Evolutionary conservation across 1,140 invertebrate genomes (phyloP).

Genomic region (Kradibia gibbosae): DNA sequence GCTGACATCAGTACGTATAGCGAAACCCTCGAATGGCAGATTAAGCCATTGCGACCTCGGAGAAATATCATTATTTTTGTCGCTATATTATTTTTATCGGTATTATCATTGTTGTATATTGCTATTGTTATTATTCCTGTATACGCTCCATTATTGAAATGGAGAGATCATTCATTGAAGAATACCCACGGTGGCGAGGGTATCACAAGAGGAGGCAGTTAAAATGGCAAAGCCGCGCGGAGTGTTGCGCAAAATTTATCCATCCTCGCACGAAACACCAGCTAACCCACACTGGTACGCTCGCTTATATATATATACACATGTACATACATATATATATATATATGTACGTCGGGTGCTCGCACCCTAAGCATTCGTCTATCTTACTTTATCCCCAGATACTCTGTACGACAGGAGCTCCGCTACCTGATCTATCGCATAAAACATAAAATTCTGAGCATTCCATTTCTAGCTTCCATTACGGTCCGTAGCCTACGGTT

Average conservation of each 20-base stretch:
- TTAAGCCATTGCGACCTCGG: neutral
- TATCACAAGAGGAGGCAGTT: conserved; percentile 59
- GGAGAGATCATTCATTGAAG: neutral
- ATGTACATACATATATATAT: neutral
- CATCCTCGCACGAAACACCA: conserved; percentile 53
- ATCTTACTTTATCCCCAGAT: conserved; percentile 71
- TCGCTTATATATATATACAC: neutral
- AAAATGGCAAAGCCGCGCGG: conserved; percentile 66
- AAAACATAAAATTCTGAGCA: conserved; percentile 72
- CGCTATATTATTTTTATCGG: conserved; percentile 28
- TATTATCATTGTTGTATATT: conserved; percentile 22
- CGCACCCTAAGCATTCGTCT: conserved; percentile 65
- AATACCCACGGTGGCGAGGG: conserved; percentile 36
- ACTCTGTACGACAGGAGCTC: conserved; percentile 69
- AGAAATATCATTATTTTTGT: conserved; percentile 16
- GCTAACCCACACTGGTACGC: neutral
- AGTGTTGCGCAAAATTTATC: conserved; percentile 71
- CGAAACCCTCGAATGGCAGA: no score
- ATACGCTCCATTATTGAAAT: conserved; percentile 19
- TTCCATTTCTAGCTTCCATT: conserved; percentile 65
- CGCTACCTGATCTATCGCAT: conserved; percentile 72
- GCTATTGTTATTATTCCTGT: neutral
- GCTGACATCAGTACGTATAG: no score
- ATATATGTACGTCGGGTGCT: neutral
- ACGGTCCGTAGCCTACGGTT: neutral